Conservation (phyloP, 2,888 invertebrate genomes). For the Aquatica leii region DNA sequence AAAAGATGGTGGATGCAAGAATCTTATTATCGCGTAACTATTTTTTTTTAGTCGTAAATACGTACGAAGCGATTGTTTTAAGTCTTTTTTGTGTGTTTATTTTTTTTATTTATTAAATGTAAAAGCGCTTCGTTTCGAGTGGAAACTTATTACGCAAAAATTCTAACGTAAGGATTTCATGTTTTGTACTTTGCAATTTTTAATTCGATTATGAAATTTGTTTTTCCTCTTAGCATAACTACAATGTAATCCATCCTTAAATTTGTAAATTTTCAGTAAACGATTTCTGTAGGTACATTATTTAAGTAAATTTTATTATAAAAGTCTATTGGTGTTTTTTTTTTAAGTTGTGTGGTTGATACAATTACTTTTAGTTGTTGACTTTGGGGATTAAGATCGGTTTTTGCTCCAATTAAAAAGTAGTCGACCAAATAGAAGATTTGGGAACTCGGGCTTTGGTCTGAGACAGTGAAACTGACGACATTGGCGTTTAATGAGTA, state of each 20-base stretch:
- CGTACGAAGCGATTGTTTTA: not conserved
- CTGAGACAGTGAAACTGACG: too few species aligned
- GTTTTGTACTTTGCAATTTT: constrained; percentile 27
- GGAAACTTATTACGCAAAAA: constrained; percentile 17
- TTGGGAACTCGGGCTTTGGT: too few species aligned
- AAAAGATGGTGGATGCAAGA: not conserved
- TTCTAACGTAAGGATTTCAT: constrained; percentile 24
- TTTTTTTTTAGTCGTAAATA: not conserved
- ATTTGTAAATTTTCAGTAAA: constrained; percentile 52
- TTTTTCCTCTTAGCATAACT: constrained; percentile 26
- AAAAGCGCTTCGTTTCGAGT: too few species aligned
- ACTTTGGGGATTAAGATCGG: too few species aligned
- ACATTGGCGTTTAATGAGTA: too few species aligned
- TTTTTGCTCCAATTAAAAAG: too few species aligned
- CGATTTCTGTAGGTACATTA: constrained; percentile 52
- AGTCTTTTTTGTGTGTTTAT: not conserved
- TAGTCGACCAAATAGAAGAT: too few species aligned
- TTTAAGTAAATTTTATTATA: constrained; percentile 58
- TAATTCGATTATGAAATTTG: constrained; percentile 22
- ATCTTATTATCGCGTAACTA: constrained; percentile 10
- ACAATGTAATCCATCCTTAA: constrained; percentile 40
- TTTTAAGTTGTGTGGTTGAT: too few species aligned
- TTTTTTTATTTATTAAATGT: not conserved
- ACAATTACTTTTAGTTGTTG: too few species aligned
- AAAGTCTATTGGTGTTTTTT: constrained; percentile 32